phyloP scores from a whole-genome alignment of 2,888 invertebrate genomes.

The Beris morrisii region DNA sequence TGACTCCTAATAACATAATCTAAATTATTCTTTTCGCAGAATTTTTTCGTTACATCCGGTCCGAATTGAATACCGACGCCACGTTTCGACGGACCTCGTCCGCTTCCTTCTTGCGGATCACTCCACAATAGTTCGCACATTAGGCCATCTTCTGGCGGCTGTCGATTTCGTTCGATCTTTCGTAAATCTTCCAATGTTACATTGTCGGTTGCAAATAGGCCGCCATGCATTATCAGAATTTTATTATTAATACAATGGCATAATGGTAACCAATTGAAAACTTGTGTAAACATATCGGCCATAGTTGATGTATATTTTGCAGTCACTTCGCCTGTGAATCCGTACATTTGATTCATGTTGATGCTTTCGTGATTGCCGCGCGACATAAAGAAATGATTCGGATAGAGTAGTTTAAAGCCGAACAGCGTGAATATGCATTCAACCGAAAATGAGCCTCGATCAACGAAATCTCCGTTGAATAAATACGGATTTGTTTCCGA shows the following conservation, averaged over 20 bases:
- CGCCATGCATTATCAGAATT: constrained; percentile 94
- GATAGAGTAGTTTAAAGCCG: constrained; percentile 94
- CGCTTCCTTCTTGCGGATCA: constrained; percentile 89
- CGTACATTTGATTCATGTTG: constrained; percentile 99
- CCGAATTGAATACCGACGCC: constrained; percentile 99
- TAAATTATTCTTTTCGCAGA: constrained; percentile 81
- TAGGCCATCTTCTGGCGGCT: constrained; percentile 95
- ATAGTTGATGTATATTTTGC: constrained; percentile 93
- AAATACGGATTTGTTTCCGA: constrained; percentile 93
- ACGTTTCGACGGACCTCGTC: constrained; percentile 90
- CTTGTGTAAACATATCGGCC: constrained; percentile 97
- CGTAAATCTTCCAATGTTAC: constrained; percentile 92
- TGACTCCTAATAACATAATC: constrained; percentile 96
- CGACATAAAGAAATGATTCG: constrained; percentile 96
- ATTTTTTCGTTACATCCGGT: constrained; percentile 90
- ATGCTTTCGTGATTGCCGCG: constrained; percentile 99
- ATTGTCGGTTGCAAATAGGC: constrained; percentile 90
- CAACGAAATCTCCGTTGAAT: constrained; percentile 99
- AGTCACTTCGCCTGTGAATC: constrained; percentile 97
- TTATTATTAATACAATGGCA: constrained; percentile 90
- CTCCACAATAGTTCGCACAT: constrained; percentile 99
- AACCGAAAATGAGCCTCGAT: constrained; percentile 98
- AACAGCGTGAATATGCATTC: constrained; percentile 98
- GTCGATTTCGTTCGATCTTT: constrained; percentile 86
- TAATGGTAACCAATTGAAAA: constrained; percentile 96